phyloP scores from a whole-genome alignment of 2,113 vertebrate genomes.

The Proteles cristata region DNA sequence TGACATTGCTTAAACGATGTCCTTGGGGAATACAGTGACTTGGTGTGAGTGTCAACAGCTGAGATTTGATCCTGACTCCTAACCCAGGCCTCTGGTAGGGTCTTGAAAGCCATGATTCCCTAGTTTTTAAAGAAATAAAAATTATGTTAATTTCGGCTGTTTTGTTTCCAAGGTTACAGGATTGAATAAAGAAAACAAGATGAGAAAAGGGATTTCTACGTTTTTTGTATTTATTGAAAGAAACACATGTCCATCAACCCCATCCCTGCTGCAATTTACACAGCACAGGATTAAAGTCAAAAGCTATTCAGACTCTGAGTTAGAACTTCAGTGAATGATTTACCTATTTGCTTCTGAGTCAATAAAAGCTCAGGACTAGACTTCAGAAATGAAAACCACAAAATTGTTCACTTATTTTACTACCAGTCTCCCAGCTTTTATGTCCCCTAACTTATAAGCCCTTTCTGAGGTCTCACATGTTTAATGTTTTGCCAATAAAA shows the following conservation, averaged over 20 bases:
- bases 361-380: slow-evolving; percentile 37
- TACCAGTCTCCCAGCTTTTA: background rate
- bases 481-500: slow-evolving; percentile 2
- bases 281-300: background rate
- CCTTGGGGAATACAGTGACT: background rate
- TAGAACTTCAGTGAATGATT: background rate
- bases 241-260: background rate
- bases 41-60: background rate
- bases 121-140: background rate
- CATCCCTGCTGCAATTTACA: background rate
- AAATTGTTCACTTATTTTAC: slow-evolving; percentile 20
- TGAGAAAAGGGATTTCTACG: background rate
- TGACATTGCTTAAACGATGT: background rate
- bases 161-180: background rate
- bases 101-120: background rate
- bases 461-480: background rate
- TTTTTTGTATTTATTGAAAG: background rate
- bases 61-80: background rate
- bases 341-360: background rate
- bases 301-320: background rate
- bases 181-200: background rate
- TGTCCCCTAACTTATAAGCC: background rate
- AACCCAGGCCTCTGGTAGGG: too few species aligned
- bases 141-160: background rate
- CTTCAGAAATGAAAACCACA: slow-evolving; percentile 8